Evolutionary conservation across 2,797 vertebrate genomes (phyloP).

Genomic region (Channallabes apus): DNA sequence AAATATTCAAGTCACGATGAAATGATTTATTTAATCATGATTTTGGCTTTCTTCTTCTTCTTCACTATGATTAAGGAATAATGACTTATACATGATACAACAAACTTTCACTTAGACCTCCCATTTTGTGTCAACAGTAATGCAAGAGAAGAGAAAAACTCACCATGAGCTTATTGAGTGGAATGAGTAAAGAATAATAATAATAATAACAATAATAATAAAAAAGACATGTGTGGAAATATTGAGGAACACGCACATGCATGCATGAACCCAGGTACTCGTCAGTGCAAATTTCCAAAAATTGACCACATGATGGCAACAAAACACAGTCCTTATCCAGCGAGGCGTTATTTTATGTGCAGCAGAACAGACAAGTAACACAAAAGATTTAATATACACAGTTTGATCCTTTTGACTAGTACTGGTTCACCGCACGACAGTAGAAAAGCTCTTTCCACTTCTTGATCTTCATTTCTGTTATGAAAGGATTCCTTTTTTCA

Average conservation of each 20-base stretch:
- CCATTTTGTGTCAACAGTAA: background rate
- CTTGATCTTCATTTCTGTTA: background rate
- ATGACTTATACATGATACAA: background rate
- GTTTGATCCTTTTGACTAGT: background rate
- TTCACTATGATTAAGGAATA: background rate
- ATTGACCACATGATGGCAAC: constrained; percentile 27
- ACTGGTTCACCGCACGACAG: background rate
- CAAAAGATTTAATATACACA: background rate
- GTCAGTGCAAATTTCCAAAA: constrained; percentile 32
- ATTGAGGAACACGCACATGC: constrained; percentile 31
- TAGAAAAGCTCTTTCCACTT: background rate
- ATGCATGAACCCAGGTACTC: background rate
- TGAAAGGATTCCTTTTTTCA: background rate
- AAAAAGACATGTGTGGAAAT: background rate
- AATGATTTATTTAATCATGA: background rate
- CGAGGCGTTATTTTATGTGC: background rate
- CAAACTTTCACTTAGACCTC: background rate
- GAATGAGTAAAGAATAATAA: background rate
- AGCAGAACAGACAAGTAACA: background rate
- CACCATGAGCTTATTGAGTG: background rate
- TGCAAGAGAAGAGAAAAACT: background rate
- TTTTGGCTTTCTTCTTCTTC: background rate
- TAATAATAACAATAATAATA: background rate
- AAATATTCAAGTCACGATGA: background rate
- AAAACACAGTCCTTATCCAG: background rate